Evolutionary conservation across 2,888 invertebrate species (phyloP).

Genomic region (Augochlorella aurata): DNA sequence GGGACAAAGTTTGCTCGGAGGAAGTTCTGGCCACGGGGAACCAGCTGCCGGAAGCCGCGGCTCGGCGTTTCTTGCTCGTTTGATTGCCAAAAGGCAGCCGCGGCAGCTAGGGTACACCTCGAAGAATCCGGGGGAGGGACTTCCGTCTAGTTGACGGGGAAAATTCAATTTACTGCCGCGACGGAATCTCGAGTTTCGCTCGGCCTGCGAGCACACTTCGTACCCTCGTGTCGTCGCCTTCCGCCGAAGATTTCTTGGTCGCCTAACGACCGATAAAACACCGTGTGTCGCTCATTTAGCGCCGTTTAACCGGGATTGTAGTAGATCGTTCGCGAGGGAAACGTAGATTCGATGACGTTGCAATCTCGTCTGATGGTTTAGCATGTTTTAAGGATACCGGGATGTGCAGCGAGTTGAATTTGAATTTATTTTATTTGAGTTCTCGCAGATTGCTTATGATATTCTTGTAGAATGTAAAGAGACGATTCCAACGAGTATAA

Average conservation of each 20-base stretch:
- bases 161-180: constrained; percentile 57
- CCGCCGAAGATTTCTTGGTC: background rate
- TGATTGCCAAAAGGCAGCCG: constrained; percentile 63
- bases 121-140: constrained; percentile 32
- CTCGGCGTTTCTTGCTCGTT: constrained; percentile 51
- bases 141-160: constrained; percentile 44
- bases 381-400: too few relatives aligned
- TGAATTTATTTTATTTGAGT: background rate
- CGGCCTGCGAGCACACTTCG: background rate
- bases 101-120: constrained; percentile 25
- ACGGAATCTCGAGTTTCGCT: constrained; percentile 4
- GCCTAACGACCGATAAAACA: background rate
- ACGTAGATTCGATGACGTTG: too few relatives aligned
- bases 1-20: constrained; percentile 23
- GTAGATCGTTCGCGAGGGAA: too few relatives aligned
- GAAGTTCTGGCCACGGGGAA: constrained; percentile 44
- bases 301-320: too few relatives aligned
- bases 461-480: background rate
- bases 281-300: background rate
- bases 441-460: background rate
- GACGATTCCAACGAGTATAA: background rate
- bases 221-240: background rate
- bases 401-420: too few relatives aligned
- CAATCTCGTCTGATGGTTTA: too few relatives aligned
- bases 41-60: constrained; percentile 42